Conservation (phyloP, 2,113 vertebrate genomes). For the Furnarius figulus region DNA sequence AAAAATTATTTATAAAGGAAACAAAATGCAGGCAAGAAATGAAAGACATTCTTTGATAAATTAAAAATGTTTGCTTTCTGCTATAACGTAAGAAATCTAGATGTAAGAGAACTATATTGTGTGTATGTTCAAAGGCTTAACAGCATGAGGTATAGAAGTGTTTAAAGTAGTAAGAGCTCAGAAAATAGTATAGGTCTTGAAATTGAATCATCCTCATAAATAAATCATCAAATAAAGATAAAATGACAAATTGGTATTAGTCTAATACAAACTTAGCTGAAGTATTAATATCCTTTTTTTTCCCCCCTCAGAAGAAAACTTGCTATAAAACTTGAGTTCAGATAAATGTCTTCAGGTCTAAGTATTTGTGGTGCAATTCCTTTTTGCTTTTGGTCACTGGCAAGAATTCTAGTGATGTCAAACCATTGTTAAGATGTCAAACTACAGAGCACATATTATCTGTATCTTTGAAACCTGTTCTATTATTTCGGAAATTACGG, state of each 20-base stretch:
- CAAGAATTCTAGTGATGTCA: neutral
- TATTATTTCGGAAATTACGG: neutral
- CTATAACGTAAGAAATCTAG: constrained; percentile 22
- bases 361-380: neutral
- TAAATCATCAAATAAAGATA: constrained; percentile 65
- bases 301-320: neutral
- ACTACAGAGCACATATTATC: neutral
- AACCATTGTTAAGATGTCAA: neutral
- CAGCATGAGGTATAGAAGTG: constrained; percentile 52
- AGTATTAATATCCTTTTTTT: neutral
- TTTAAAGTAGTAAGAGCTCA: constrained; percentile 60
- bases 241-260: constrained; percentile 62
- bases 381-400: neutral
- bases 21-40: constrained; percentile 63
- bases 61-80: constrained; percentile 65
- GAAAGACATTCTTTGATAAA: constrained; percentile 67
- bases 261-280: constrained; percentile 48
- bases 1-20: constrained; percentile 65
- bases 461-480: neutral
- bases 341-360: neutral
- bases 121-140: constrained; percentile 61
- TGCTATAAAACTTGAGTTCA: neutral
- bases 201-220: constrained; percentile 54
- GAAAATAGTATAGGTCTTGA: constrained; percentile 47
- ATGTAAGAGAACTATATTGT: constrained; percentile 44